Evolutionary conservation across 2,797 vertebrate genomes (phyloP).

Genomic region (Gymnodraco acuticeps): DNA sequence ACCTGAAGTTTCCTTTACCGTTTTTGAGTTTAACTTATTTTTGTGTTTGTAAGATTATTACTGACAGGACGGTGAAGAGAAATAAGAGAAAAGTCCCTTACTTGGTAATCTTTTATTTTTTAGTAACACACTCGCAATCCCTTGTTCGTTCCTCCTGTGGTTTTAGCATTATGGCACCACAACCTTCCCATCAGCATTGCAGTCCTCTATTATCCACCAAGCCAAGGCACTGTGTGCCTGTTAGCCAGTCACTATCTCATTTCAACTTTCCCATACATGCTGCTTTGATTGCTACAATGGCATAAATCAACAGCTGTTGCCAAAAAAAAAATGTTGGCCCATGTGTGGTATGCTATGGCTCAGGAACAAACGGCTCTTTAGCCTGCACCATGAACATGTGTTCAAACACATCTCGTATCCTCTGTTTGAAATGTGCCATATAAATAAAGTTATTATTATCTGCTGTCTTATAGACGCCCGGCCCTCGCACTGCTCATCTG

Average conservation of each 20-base stretch:
- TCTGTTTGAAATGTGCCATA: no score
- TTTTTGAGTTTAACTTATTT: no score
- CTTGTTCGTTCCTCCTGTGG: background rate
- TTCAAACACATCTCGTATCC: background rate
- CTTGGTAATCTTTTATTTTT: no score
- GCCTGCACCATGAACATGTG: background rate
- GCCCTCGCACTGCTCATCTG: background rate
- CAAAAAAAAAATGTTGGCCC: background rate
- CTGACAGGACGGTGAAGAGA: no score
- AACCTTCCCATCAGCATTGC: background rate
- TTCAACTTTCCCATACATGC: background rate
- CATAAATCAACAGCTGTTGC: background rate
- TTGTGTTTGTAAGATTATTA: no score
- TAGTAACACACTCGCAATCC: no score
- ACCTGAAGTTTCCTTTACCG: no score
- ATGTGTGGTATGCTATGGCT: background rate
- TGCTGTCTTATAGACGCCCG: slow-evolving; percentile 14
- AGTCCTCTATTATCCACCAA: background rate
- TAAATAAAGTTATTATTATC: background rate
- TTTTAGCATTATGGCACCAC: background rate
- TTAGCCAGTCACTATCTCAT: background rate
- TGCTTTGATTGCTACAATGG: background rate
- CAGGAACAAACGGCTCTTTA: slow-evolving; percentile 3
- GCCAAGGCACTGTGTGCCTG: background rate
- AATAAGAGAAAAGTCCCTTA: no score